Base-by-base conservation (phyloP, 2,113 vertebrate genomes). In the Macrotis lagotis region DNA sequence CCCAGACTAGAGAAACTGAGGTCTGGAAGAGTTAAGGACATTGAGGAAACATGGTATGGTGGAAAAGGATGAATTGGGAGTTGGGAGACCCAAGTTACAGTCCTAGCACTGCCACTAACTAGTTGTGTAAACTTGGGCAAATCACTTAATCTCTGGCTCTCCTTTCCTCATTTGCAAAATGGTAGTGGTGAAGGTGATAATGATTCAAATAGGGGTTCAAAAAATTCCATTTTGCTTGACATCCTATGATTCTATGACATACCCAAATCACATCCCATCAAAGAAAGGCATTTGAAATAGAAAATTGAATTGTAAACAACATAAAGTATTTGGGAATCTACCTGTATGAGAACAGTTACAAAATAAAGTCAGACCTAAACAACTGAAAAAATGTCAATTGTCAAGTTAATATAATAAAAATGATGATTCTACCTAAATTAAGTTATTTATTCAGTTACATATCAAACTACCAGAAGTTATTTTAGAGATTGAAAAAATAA, bases 21-120 rank as follows among this genome's bases (percentile, higher is more conserved):
- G 6, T 16, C 19, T 83, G 16, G 66, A 83, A 83, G 0, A n/a
- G 83, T 25, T 28, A 51, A 24, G 31, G 44, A 37, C 26, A 0
- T 12, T 47, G 49, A 50, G 16, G 25, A 48, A 55, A 94, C 22
- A 7, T 51, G 50, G 25, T 48, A 50, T 51, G 51, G 28, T 50
- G 51, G 83, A 91, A 90, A 95, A 93, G 44, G 7, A 48, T 91
- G 26, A 50, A 24, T 19, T 24, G 5, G 50, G 47, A 94, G 37
- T 89, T 3, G 25, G 44, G 51, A 51, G 24, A 5, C 0, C 50
- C 9, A 4, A 8, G 0, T 0, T 25, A 47, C 49, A 11, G 28
- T 93, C 44, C 22, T 0, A 0, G 0, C 44, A 90, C 89, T 50
- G 19, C 25, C 25, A 0, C 52, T 16, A 9, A 3, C n/a, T 74